These are phyloP conservation scores for Phoxinus phoxinus DNA, from an alignment of 2,113 vertebrate species.

Conservation along the genomic window DNA sequence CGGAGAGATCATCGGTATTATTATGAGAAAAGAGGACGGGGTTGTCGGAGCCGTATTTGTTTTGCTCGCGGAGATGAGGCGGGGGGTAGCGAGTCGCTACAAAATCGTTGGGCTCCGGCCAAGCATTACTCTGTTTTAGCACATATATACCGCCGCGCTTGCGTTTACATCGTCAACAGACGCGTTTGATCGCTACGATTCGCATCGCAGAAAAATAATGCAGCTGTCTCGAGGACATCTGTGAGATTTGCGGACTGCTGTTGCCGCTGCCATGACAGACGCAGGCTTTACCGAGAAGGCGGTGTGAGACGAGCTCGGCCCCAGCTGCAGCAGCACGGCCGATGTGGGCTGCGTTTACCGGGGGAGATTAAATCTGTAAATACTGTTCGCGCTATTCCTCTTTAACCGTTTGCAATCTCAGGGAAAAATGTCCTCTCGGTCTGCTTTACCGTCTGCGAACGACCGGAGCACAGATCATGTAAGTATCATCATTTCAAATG, in stretches of 20 bases:
- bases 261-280: conserved; percentile 75
- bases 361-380: conserved; percentile 34
- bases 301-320: conserved; percentile 36
- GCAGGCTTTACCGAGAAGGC: conserved; percentile 72
- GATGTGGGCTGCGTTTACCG: conserved; percentile 22
- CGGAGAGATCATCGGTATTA: conserved; percentile 36
- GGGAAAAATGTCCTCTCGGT: conserved; percentile 80
- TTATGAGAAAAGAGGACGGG: conserved; percentile 63
- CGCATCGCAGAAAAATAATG: conserved; percentile 65
- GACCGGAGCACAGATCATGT: conserved; percentile 81
- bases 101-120: conserved; percentile 76
- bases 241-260: conserved; percentile 61
- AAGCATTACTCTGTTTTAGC: conserved; percentile 74
- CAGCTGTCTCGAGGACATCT: conserved; percentile 73
- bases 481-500: conserved; percentile 67
- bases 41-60: conserved; percentile 69
- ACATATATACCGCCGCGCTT: conserved; percentile 55
- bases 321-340: conserved; percentile 40
- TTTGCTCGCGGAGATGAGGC: conserved; percentile 72
- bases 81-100: conserved; percentile 73
- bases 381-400: conserved; percentile 26
- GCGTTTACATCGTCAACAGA: conserved; percentile 58
- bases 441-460: conserved; percentile 80
- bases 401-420: conserved; percentile 66
- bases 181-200: conserved; percentile 54